A percentile compares a stretch with the other conserved stretches of the same genome.
These are phyloP conservation scores for Sebastes itinus DNA, from an alignment of 2,797 vertebrate species.

Conservation along the genomic window DNA sequence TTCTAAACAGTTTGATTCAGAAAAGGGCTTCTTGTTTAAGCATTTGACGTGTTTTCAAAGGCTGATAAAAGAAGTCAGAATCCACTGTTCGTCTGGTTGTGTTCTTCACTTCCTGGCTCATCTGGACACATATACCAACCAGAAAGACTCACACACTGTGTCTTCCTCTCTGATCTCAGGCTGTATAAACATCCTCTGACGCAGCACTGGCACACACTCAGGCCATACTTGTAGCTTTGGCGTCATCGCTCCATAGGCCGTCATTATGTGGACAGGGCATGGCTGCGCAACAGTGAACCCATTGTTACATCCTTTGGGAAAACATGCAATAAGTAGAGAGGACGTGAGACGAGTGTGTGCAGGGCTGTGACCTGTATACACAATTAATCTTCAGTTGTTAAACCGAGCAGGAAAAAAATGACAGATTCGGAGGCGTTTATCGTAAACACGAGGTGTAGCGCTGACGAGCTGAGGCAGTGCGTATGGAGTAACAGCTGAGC, in stretches of 20 bases:
- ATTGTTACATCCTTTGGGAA: constrained; percentile 19
- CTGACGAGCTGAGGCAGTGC: constrained; percentile 6
- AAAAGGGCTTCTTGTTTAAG: not conserved
- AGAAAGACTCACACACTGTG: constrained; percentile 3
- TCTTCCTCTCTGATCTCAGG: constrained; percentile 3
- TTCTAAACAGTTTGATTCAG: not conserved
- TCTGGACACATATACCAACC: constrained; percentile 12
- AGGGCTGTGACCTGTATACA: not conserved
- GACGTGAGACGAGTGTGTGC: not conserved
- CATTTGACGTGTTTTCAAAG: not conserved
- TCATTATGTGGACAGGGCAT: constrained; percentile 24
- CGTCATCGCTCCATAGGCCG: constrained; percentile 30
- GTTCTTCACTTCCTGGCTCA: not conserved
- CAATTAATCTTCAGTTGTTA: not conserved
- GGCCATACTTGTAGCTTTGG: constrained; percentile 11
- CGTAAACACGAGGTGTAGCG: constrained; percentile 12
- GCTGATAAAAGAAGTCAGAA: not conserved
- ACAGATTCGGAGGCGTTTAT: constrained; percentile 11
- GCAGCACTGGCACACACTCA: constrained; percentile 25
- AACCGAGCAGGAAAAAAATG: not conserved
- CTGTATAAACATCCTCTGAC: constrained; percentile 69
- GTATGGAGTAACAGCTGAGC: constrained; percentile 15
- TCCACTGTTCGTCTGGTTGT: not conserved
- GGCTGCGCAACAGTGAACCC: not conserved
- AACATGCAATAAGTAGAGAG: not conserved